Base-by-base conservation (phyloP, 2,888 invertebrate species). In the Morpho helenor region DNA sequence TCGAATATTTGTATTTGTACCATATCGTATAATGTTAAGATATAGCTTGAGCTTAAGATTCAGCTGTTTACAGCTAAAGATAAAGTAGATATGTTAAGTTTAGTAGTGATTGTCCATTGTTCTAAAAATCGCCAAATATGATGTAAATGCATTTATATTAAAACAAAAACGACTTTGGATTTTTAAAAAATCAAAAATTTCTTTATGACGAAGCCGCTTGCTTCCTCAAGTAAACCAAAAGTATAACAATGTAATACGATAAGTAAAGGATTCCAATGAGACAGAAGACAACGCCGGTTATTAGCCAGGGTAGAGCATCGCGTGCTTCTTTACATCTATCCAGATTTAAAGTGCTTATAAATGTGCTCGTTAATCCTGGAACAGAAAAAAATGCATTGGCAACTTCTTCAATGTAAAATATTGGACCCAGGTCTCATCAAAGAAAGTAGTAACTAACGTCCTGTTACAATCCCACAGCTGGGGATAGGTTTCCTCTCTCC, bases 221-320 rank as follows among this genome's bases (percentile, higher is more conserved):
- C 23, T 59, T 59, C 7, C 58, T 55, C 52, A 60, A 48, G 23
- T 60, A 60, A 7, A 64, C 56, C 8, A 62, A 10, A 39, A 62
- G 45, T 50, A 62, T 55, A 7, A 62, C 57, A 22, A 62, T 49
- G 22, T 57, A 62, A 8, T 60, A 46, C 8, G 54, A 47, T 49
- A 60, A 42, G 43, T 60, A 64, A 7, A 56, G 40, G 43, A 64
- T 45, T 1, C 64, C 64, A 1, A 49, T 48, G 3, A 58, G 45
- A 40, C 56, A 45, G 3, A 64, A 55, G 0, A 49, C 52, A 1
- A 49, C 31, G 7, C 68, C 66, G 63, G 62, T 52, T 42, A 42
- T 54, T 8, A 52, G 52, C 55, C 51, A 60, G 39, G 56, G 58
- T 16, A 42, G 10, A 9, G 48, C 49, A 3, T 2, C 8, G 8